Base-by-base conservation (phyloP, 2,797 vertebrate genomes). In the Hozukius guyotensis region DNA sequence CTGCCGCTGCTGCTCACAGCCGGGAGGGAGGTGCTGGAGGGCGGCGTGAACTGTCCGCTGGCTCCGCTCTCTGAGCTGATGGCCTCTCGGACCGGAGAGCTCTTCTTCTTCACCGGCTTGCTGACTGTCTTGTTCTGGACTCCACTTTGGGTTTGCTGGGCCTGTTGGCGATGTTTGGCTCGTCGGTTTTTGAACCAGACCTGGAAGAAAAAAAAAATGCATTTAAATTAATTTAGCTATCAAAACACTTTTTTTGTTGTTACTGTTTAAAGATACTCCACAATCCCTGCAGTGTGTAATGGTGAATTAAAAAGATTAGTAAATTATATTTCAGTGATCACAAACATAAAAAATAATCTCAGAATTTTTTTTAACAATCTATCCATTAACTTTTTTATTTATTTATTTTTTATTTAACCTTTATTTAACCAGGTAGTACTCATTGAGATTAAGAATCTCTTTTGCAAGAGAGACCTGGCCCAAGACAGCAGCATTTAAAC, bases 161-260 rank as follows among this genome's bases (percentile, higher is more conserved):
- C 93, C 91, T 99, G 98, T 77, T 99, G 97, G 61, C 97, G 97
- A 67, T 97, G 98, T 80, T 99, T 99, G 64, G 98, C 98, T 62
- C 98, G 94, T 83, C 98, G 96, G 93, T 99, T 99, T 90, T 99
- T 99, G 90, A 99, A 99, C 98, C 98, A 99, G 0, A 99, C 98
- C 98, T 99, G 61, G 8, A 77, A 46, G 27, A 16, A 36, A 52
- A 77, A 0, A 0, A 4, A 29, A 29, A 32, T 29, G 0, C 1
- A 4, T 3, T 52, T 22, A 0, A 12, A 66, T 59, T 3, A 53
- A 34, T 55, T 27, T 2, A 13, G 10, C 8, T 42, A 1, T 10
- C 22, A 68, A 34, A 3, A 25, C 29, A 31, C 57, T 20, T 8
- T 5, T 27, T 5, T 31, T 3, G 22, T 55, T 0, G 3, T 27